Conservation (phyloP, 1,140 invertebrate genomes). For the Eufriesea mexicana region DNA sequence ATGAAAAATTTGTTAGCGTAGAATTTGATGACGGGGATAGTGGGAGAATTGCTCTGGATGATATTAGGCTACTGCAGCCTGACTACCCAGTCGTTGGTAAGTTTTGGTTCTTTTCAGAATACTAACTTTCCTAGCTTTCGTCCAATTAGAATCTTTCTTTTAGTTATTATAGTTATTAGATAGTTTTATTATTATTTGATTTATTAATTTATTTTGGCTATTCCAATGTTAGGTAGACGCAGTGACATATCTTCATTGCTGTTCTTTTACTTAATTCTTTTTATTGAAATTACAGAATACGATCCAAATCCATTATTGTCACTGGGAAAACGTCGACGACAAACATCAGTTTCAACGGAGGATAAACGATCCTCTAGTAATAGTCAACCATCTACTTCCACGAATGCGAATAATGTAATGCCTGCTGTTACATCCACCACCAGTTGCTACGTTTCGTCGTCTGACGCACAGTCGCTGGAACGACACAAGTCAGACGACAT, state of each 20-base stretch:
- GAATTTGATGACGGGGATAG: conserved; percentile 98
- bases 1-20: conserved; percentile 91
- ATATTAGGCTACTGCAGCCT: conserved; percentile 94
- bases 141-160: neutral
- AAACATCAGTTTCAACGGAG: conserved; percentile 85
- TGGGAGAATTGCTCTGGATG: conserved; percentile 93
- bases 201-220: too few relatives aligned
- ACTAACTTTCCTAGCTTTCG: neutral
- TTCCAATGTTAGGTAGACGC: too few relatives aligned
- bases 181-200: too few relatives aligned
- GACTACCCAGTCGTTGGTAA: conserved; percentile 93
- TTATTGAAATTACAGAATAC: conserved; percentile 83
- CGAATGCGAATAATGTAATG: conserved; percentile 40
- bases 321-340: conserved; percentile 88
- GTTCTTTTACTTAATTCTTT: too few relatives aligned
- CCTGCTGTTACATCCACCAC: conserved; percentile 40
- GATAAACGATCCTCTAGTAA: conserved; percentile 79
- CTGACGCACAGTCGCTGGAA: conserved; percentile 63
- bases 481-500: conserved; percentile 69
- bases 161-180: neutral
- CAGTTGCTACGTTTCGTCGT: conserved; percentile 40
- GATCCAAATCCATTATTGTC: conserved; percentile 91
- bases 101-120: conserved; percentile 37
- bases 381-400: conserved; percentile 55
- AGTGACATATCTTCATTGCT: too few relatives aligned